A percentile compares a stretch with the other conserved stretches of the same genome.
Conservation (phyloP, 2,888 invertebrate species). For the Nemoura dubitans region DNA sequence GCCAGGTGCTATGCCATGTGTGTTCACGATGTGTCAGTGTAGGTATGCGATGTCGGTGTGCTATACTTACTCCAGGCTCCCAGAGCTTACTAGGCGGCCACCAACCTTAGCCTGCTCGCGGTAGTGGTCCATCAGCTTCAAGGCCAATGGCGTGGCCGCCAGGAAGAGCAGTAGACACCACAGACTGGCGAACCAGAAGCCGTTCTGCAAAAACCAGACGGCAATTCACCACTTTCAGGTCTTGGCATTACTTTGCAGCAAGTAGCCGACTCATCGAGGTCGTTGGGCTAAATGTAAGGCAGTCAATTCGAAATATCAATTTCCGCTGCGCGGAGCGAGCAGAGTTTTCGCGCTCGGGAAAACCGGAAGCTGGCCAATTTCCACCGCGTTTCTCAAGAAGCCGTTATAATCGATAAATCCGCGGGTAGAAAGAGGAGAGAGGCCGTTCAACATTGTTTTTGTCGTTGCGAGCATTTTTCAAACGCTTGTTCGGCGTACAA, state of each 20-base stretch:
- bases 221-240: not conserved
- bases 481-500: too few species aligned
- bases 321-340: not conserved
- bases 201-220: constrained; percentile 64
- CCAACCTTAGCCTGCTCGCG: constrained; percentile 51
- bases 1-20: not conserved
- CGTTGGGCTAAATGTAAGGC: not conserved
- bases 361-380: not conserved
- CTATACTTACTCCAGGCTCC: constrained; percentile 48
- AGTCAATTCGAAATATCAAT: not conserved
- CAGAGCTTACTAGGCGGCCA: constrained; percentile 36
- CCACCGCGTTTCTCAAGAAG: not conserved
- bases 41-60: not conserved
- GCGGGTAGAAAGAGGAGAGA: not conserved
- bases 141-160: constrained; percentile 64
- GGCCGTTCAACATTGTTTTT: too few species aligned
- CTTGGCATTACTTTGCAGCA: too few species aligned
- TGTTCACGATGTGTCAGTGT: not conserved
- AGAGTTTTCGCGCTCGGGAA: not conserved
- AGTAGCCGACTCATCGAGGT: too few species aligned
- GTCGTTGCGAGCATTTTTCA: too few species aligned
- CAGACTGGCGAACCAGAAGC: constrained; percentile 74
- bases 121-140: constrained; percentile 58
- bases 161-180: constrained; percentile 68
- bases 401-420: not conserved